Evolutionary conservation across 2,888 invertebrate genomes (phyloP).

Genomic region (Lysandra coridon): DNA sequence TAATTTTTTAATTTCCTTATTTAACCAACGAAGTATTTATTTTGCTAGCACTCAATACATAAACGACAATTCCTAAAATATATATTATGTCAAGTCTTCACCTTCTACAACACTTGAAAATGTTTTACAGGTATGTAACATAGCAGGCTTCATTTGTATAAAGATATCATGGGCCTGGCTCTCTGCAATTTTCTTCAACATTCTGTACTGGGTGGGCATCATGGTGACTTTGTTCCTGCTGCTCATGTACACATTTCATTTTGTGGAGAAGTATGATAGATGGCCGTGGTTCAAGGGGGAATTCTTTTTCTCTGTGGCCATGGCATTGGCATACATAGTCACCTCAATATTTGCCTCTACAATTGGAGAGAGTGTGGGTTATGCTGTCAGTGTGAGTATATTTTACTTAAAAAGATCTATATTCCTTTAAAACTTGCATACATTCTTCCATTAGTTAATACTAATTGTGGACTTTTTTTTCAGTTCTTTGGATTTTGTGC

Average conservation of each 20-base stretch:
- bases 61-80: neutral
- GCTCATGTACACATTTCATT: constrained; percentile 88
- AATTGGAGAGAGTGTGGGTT: constrained; percentile 78
- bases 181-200: constrained; percentile 87
- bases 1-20: constrained; percentile 65
- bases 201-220: constrained; percentile 89
- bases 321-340: constrained; percentile 86
- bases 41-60: too few species aligned
- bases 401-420: neutral
- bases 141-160: constrained; percentile 91
- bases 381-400: constrained; percentile 86
- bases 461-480: constrained; percentile 46
- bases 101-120: neutral
- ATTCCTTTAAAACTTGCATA: constrained; percentile 24
- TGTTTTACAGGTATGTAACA: constrained; percentile 80
- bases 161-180: constrained; percentile 82
- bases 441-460: neutral
- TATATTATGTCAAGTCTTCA: neutral
- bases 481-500: constrained; percentile 94
- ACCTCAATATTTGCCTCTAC: constrained; percentile 87
- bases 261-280: constrained; percentile 89
- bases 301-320: constrained; percentile 84
- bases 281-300: constrained; percentile 93
- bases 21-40: neutral
- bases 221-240: constrained; percentile 88